Base-by-base conservation (phyloP, 2,888 invertebrate genomes). In the Mythimna ferrago region DNA sequence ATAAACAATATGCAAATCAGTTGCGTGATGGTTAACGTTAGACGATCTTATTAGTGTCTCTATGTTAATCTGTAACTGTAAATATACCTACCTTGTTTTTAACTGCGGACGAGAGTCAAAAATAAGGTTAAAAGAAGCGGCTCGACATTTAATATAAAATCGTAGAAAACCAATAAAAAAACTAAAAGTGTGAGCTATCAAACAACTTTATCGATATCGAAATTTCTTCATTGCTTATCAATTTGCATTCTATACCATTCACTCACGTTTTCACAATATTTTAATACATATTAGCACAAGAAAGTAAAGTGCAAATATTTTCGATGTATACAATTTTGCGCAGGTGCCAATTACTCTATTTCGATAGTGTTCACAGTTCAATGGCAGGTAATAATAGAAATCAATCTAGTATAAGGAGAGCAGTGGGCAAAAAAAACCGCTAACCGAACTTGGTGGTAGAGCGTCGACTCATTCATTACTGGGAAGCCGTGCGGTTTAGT, bases 351-450 rank as follows among this genome's bases (percentile, higher is more conserved):
- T 94, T 92, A 93, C 90, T 91, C 85, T 84, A 89, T 90, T 89
- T 91, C 90, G 92, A 91, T 93, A 92, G 89, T 91, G 92, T 92
- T 91, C 92, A 89, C 89, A 90, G 90, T 90, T 90, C 90, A 87
- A 89, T 89, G 87, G 85, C 88, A 86, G 87, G 86, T 90, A 92
- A 93, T 94, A 94, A 94, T 92, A 93, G 92, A 94, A 94, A 93
- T 94, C 92, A 93, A 94, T 94, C 90, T 91, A 86, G 83, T 87
- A 87, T 90, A 93, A 93, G 88, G 91, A 92, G 93, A 94, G 90
- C 92, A 90, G 88, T 89, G 88, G 89, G 88, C 90, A 93, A 94
- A 94, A 94, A 93, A 86, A 94, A 88, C 94, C 93, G 92, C 93
- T 94, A 93, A 92, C 92, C 92, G 92, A 94, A 94, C 92, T 92